phyloP scores from a whole-genome alignment of 2,888 invertebrate genomes.

The Oxycera nigricornis region DNA sequence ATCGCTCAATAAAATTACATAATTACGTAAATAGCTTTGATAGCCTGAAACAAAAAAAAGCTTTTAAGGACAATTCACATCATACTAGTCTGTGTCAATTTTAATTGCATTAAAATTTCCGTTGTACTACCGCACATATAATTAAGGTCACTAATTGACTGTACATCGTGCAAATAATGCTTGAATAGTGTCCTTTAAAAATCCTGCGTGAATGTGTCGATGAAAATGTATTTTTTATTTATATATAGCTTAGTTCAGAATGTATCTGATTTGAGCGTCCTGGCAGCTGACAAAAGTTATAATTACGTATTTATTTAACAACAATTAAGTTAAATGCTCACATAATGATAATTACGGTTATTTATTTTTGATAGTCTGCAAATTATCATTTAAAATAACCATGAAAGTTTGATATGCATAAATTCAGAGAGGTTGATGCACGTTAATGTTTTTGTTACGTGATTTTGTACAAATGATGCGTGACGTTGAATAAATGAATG shows the following conservation, averaged over 20 bases:
- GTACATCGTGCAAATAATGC: neutral
- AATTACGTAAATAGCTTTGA: too few species aligned
- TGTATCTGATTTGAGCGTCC: too few species aligned
- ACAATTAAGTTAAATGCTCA: neutral
- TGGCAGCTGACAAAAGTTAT: too few species aligned
- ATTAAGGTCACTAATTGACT: conserved; percentile 15
- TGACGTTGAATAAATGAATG: too few species aligned
- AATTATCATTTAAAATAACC: neutral
- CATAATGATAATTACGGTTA: neutral
- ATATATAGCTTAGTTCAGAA: too few species aligned
- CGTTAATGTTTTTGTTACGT: too few species aligned
- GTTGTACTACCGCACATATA: neutral
- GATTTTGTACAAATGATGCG: too few species aligned
- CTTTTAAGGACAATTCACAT: conserved; percentile 27
- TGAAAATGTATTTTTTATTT: too few species aligned
- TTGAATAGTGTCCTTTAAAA: too few species aligned
- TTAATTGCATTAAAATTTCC: conserved; percentile 19
- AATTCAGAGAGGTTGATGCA: neutral
- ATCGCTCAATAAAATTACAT: too few species aligned
- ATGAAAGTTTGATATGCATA: conserved; percentile 8
- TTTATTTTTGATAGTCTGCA: neutral
- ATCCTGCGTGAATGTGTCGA: too few species aligned
- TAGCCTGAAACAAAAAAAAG: too few species aligned
- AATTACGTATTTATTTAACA: neutral
- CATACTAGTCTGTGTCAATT: neutral